Evolutionary conservation across 2,888 invertebrate species (phyloP).

Genomic region (Caenorhabditis sp.): DNA sequence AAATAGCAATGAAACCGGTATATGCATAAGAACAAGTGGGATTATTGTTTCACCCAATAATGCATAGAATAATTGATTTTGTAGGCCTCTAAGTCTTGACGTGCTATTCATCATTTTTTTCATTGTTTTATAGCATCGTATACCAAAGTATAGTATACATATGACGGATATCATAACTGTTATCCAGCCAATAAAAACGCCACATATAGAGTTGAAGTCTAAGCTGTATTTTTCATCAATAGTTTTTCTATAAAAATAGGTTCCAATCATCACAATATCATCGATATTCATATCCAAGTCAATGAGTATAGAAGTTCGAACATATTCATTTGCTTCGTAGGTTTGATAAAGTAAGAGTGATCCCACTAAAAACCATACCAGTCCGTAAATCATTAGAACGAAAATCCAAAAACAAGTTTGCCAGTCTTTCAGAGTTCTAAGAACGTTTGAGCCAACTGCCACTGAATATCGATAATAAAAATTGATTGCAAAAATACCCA

Average conservation of each 20-base stretch:
- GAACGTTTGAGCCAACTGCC: slow-evolving; percentile 1
- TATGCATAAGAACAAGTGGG: slow-evolving; percentile 25
- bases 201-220: slow-evolving; percentile 4
- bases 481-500: slow-evolving; percentile 16
- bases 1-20: slow-evolving; percentile 16
- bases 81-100: slow-evolving; percentile 4
- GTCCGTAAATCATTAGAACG: slow-evolving; percentile 4
- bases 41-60: slow-evolving; percentile 20
- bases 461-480: slow-evolving; percentile 19
- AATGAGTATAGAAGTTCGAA: slow-evolving; percentile 1
- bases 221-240: slow-evolving; percentile 1
- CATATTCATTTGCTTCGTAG: slow-evolving; percentile 10
- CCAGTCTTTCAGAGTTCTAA: slow-evolving; percentile 9
- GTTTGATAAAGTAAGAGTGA: slow-evolving; percentile 6
- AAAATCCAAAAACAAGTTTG: slow-evolving; percentile 6
- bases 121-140: slow-evolving; percentile 13
- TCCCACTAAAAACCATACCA: slow-evolving; percentile 7
- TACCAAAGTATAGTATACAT: slow-evolving; percentile 7
- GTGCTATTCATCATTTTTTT: not conserved
- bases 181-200: slow-evolving; percentile 3
- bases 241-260: slow-evolving; percentile 9
- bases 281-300: slow-evolving; percentile 13
- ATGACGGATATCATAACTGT: slow-evolving; percentile 14
- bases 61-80: slow-evolving; percentile 25
- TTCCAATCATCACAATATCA: slow-evolving; percentile 7